Evolutionary conservation across 2,797 vertebrate genomes (phyloP).

Genomic region (Thaleichthys pacificus): DNA sequence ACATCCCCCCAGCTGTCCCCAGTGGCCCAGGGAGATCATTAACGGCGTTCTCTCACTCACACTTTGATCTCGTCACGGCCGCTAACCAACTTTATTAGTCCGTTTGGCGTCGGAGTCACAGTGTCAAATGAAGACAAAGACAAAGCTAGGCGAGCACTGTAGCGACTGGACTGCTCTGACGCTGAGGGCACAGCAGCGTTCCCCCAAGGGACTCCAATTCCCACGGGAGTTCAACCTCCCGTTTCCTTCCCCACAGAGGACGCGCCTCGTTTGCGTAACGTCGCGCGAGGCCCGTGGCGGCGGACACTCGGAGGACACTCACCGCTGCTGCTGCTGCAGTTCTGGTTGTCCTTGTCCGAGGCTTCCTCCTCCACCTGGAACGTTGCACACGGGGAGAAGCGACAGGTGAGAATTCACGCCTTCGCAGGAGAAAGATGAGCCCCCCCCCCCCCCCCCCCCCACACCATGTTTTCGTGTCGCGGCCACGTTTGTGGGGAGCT

Average conservation of each 20-base stretch:
- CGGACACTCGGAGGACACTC: constrained; percentile 40
- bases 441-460: too few relatives aligned
- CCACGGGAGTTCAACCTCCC: background rate
- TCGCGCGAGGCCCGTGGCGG: background rate
- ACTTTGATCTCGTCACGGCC: background rate
- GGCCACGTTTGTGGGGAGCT: background rate
- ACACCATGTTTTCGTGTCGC: too few relatives aligned
- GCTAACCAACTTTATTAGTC: too few relatives aligned
- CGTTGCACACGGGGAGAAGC: background rate
- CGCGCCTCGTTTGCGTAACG: too few relatives aligned
- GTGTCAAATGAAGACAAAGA: too few relatives aligned
- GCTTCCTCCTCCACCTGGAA: constrained; percentile 84
- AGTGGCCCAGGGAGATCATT: constrained; percentile 1
- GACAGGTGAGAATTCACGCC: too few relatives aligned
- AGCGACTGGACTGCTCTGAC: background rate
- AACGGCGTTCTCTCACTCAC: background rate
- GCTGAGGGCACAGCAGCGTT: background rate
- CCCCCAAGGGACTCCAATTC: background rate
- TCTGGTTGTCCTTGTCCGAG: constrained; percentile 88
- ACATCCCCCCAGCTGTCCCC: background rate
- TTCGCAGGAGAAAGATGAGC: too few relatives aligned
- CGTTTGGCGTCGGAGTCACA: too few relatives aligned
- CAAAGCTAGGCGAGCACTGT: too few relatives aligned
- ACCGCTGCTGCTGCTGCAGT: constrained; percentile 84
- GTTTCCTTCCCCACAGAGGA: background rate